phyloP scores from a whole-genome alignment of 2,113 vertebrate species.

The Terrapene triunguis region DNA sequence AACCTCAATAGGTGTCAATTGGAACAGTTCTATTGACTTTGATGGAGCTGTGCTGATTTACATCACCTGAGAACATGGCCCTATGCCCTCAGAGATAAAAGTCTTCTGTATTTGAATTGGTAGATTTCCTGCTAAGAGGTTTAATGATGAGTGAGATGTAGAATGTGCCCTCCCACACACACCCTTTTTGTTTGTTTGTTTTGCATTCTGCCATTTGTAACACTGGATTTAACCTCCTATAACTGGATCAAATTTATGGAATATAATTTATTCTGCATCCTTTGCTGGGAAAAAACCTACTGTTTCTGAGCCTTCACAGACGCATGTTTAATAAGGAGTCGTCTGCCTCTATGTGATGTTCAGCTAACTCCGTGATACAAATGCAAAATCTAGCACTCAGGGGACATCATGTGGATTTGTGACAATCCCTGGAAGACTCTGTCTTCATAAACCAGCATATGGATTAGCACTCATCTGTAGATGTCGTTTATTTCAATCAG shows the following conservation, averaged over 20 bases:
- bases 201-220: background rate
- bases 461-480: background rate
- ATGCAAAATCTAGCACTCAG: background rate
- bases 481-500: background rate
- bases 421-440: background rate
- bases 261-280: background rate
- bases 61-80: background rate
- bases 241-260: background rate
- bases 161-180: background rate
- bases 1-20: background rate
- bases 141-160: background rate
- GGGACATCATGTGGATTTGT: background rate
- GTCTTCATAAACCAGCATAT: background rate
- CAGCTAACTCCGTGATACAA: background rate
- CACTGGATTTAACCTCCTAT: background rate
- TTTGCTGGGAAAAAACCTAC: background rate
- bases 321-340: background rate
- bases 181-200: background rate
- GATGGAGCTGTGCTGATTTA: background rate
- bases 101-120: background rate
- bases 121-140: background rate
- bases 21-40: constrained; percentile 1
- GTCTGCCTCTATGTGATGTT: background rate
- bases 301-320: background rate
- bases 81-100: background rate